Evolutionary conservation across 2,888 invertebrate species (phyloP), one percentile per base, ranked within the genome.

Genomic region (Steinernema carpocapsae): DNA sequence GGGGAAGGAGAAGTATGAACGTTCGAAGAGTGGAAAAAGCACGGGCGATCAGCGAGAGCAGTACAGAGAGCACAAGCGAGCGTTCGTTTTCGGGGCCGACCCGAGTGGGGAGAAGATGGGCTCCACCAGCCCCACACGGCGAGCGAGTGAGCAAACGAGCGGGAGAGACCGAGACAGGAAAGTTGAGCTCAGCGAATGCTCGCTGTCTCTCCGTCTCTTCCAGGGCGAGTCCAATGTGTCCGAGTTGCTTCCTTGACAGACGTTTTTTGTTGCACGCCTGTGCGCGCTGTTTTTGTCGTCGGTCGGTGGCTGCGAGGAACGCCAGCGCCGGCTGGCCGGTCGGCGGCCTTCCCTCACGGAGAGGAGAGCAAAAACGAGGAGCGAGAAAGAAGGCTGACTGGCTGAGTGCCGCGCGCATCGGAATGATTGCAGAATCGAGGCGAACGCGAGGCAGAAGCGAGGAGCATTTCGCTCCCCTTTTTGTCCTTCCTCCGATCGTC

Each of bases 181-280:
- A 64, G 64, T 26, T 64, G 64, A 64, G 64, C 64, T 26, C 29
- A 2, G 52, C 52, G 52, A 52, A 22, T 24, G 24, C 24, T 52
- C 52, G 52, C 52, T 37, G 37, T 37, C 37, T 37, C 37, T 37
- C 37, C 37, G 37, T 37, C 37, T 37, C 37, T 37, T 48, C 48
- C 48, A 48, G n/a, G 14, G n/a, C 19, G n/a, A 14, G 17, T 32
- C 14, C 64, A 32, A 32, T 64, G 64, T 64, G 64, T 32, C 29
- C 64, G 64, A 26, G 64, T 64, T 64, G 64, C 64, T 64, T 56
- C 37, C 10, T 64, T 64, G 64, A 64, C 64, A 64, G 14, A 14
- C 64, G 64, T 64, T 64, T 64, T 64, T 64, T 64, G 64, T 37
- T 3, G 32, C 37, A 29, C 64, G 64, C 64, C 32, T 29, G 64